These are phyloP conservation scores for Andrena trimmerana DNA, from an alignment of 2,888 invertebrate species.

Conservation along the genomic window DNA sequence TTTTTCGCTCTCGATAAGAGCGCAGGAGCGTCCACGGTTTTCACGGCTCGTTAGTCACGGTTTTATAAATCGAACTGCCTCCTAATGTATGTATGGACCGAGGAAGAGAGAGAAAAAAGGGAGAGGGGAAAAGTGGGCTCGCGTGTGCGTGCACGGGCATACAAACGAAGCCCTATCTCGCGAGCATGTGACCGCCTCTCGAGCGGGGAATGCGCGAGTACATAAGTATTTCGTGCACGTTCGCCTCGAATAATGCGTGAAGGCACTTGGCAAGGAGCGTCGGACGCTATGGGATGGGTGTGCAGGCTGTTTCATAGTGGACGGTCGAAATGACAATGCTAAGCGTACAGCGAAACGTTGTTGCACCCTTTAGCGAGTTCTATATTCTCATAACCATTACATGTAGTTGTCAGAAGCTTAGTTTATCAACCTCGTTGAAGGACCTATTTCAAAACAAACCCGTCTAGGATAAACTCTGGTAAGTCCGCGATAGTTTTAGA, in stretches of 20 bases:
- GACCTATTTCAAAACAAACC: background rate
- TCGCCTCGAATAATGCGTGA: constrained; percentile 64
- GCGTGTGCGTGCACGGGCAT: background rate
- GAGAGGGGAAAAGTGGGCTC: background rate
- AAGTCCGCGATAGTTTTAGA: too few species aligned
- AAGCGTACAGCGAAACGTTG: too few species aligned
- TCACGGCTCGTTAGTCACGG: constrained; percentile 78
- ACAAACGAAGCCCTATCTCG: too few species aligned
- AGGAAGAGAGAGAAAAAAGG: background rate
- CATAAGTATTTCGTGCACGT: constrained; percentile 69
- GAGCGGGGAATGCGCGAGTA: constrained; percentile 53
- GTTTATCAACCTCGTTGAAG: too few species aligned
- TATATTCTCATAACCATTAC: too few species aligned
- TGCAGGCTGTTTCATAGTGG: background rate
- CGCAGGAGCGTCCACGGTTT: constrained; percentile 70
- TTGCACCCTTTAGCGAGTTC: too few species aligned
- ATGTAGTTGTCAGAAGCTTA: too few species aligned
- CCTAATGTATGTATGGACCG: background rate
- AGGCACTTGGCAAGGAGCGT: constrained; percentile 56
- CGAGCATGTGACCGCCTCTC: constrained; percentile 4
- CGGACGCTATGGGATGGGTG: constrained; percentile 13
- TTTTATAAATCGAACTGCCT: constrained; percentile 69
- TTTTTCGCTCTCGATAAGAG: constrained; percentile 11
- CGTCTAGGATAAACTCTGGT: too few species aligned
- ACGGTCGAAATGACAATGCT: background rate